Base-by-base conservation (phyloP, 2,797 vertebrate species). In the Leptatherina wallacei region DNA sequence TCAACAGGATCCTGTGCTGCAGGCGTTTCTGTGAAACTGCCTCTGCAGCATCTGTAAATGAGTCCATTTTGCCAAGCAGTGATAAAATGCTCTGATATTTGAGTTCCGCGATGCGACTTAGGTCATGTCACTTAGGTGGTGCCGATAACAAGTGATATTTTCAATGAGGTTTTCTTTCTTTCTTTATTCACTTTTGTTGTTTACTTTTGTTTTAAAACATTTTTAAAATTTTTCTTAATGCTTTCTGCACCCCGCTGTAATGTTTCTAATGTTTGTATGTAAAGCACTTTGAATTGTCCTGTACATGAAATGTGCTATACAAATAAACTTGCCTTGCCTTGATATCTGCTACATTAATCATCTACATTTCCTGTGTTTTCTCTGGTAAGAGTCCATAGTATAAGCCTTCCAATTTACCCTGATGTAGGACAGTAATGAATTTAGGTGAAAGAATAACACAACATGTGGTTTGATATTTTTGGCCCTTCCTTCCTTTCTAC, bases 11-110 rank as follows among this genome's bases (percentile, higher is more conserved):
- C 24, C 9, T 6, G n/a, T 29, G 2, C 54, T 60, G 70, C 82
- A 78, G 74, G 38, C 86, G 77, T 85, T 74, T 16, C 24, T 65
- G 57, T 47, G 60, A 10, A 3, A 0, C 35, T 40, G 42, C 27
- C 2, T 30, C 52, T 16, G 24, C 69, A 14, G 4, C 59, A 10
- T 44, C 47, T 52, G 52, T 58, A 40, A 51, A 18, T 16, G n/a
- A 27, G 30, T 9, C 27, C 16, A 5, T 40, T 4, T n/a, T 47
- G 44, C 18, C 18, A 47, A 20, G 7, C 18, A 47, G 44, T 47
- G 18, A 47, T 47, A 47, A 44, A 44, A 20, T 40, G 38, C 13
- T 40, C 24, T 27, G 24, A 27, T n/a, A n/a, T n/a, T n/a, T n/a
- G n/a, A n/a, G n/a, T n/a, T n/a, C n/a, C n/a, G n/a, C n/a, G n/a